Evolutionary conservation across 1,140 invertebrate species (phyloP).

Genomic region (Papilio polytes): DNA sequence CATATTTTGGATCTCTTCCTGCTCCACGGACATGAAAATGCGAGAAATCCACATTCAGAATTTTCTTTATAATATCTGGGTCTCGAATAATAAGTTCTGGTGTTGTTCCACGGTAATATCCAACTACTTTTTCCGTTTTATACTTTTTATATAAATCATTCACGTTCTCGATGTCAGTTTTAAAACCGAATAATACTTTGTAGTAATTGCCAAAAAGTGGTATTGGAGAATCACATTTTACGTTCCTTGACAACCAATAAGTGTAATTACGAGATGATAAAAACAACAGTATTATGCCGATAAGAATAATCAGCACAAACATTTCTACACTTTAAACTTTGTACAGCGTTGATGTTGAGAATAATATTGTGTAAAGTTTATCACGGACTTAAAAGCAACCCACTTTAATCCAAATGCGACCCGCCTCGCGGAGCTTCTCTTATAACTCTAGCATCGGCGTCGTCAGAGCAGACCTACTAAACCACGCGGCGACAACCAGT

Average conservation of each 20-base stretch:
- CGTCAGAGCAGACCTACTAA: too few relatives aligned
- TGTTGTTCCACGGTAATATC: not conserved
- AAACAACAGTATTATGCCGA: not conserved
- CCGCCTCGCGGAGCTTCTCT: too few relatives aligned
- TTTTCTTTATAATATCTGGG: not conserved
- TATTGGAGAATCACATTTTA: not conserved
- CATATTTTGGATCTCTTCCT: constrained; percentile 5
- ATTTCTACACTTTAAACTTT: not conserved
- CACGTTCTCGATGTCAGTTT: not conserved
- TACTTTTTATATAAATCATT: not conserved
- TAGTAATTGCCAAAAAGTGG: not conserved
- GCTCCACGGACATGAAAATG: not conserved
- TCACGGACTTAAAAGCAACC: too few relatives aligned
- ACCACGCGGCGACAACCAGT: too few relatives aligned
- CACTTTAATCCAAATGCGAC: too few relatives aligned
- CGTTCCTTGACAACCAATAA: not conserved
- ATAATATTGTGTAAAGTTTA: not conserved
- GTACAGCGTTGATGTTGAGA: not conserved
- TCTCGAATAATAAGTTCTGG: not conserved
- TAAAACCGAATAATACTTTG: not conserved
- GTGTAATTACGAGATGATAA: not conserved
- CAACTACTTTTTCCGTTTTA: not conserved
- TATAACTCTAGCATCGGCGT: too few relatives aligned
- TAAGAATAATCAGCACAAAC: not conserved
- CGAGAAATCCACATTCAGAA: not conserved